Evolutionary conservation across 53 echinoderm and acorn worm species (phyloP).

Genomic region (Echinometra lucunter): DNA sequence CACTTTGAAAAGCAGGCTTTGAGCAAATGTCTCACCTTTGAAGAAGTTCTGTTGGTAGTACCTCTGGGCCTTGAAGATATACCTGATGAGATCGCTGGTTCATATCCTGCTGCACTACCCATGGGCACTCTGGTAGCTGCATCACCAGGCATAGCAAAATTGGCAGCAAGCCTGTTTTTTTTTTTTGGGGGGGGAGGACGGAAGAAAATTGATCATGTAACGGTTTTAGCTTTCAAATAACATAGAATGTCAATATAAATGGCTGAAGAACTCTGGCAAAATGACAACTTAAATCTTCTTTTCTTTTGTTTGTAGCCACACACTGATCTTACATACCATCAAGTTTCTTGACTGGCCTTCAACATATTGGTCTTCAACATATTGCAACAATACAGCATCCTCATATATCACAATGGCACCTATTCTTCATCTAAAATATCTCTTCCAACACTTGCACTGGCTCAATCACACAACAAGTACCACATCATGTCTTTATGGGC

Average conservation of each 20-base stretch:
- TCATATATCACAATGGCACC: too few species aligned
- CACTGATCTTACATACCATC: background rate
- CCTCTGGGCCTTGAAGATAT: slow-evolving; percentile 43
- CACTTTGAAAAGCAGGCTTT: too few species aligned
- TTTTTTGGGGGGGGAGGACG: too few species aligned
- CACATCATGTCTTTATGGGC: too few species aligned
- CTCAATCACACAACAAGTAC: too few species aligned
- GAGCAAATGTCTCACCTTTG: slow-evolving; percentile 22
- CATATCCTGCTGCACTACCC: background rate
- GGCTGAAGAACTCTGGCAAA: too few species aligned
- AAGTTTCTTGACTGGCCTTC: background rate
- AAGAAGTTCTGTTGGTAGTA: slow-evolving; percentile 1
- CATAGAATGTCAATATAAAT: too few species aligned
- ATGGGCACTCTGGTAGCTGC: background rate
- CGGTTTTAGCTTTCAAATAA: background rate
- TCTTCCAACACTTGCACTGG: too few species aligned
- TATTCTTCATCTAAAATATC: too few species aligned
- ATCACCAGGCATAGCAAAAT: background rate
- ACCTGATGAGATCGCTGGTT: slow-evolving; percentile 44
- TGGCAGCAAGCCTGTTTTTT: slow-evolving; percentile 49
- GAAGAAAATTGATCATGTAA: background rate
- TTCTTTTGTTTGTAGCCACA: too few species aligned
- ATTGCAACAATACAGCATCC: background rate
- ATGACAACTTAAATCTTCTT: too few species aligned
- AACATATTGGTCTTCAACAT: background rate